Evolutionary conservation across 35 echinoderm and acorn worm species (phyloP), one percentile per base, ranked within the genome.

Genomic region (Stichopus chloronotus): DNA sequence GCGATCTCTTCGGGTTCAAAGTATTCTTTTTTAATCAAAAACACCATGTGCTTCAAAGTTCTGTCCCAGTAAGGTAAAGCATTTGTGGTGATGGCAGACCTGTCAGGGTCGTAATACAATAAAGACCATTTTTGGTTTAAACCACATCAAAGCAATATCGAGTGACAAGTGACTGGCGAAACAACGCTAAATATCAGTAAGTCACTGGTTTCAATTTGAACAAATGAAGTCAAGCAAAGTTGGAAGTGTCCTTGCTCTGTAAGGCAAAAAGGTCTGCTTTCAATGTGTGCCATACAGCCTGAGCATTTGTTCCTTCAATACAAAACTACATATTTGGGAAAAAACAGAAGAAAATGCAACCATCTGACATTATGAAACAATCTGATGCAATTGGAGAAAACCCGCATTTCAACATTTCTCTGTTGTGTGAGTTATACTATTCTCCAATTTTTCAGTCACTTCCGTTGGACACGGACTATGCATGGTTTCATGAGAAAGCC

Each of bases 11-110:
- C 83, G 8, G 94, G 78, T 52, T 92, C 86, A 88, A 94, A 91
- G 3, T 91, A 92, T 21, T 85, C 94, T 25, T 87, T 92, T 57
- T 82, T 95, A 0, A 98, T 90, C 12, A 98, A 65, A 19, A 92
- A 92, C 9, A 92, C 92, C 92, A 98, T 79, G 90, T 98, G 96
- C 52, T 69, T 55, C 14, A 96, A 81, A 63, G 95, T 88, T 53
- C 94, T 76, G 91, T 98, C 96, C 96, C 96, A 98, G 71, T 93
- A 95, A 55, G 84, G 84, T 8, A 97, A 88, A 78, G 96, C 86
- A 79, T 77, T 91, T 55, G 90, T 91, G 69, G 90, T 79, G 4
- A 91, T 91, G 12, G 76, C 71, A 25, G 90, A 91, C 57, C 90
- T 91, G 58, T 59, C 9, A 20, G 30, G 30, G 30, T 43, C 30